These are phyloP conservation scores for Abrostola triplasia DNA, from an alignment of 2,888 invertebrate species.

Conservation along the genomic window DNA sequence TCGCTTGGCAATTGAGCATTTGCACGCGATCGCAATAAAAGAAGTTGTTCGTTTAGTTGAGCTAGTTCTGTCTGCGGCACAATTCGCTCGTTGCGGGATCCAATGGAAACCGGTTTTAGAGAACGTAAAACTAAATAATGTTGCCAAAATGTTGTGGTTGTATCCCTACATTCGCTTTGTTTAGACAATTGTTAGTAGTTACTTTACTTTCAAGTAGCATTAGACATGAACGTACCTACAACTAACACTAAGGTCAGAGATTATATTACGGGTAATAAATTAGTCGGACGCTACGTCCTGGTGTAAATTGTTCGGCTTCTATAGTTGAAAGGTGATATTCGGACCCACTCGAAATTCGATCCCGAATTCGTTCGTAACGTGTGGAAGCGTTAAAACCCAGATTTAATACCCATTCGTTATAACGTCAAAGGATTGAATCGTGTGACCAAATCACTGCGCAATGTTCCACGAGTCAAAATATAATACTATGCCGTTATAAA, in stretches of 20 bases:
- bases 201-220: slow-evolving; percentile 11
- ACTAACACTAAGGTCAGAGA: slow-evolving; percentile 35
- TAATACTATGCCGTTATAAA: slow-evolving; percentile 1
- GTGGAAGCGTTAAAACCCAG: slow-evolving; percentile 39
- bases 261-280: slow-evolving; percentile 48
- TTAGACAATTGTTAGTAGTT: background rate
- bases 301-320: slow-evolving; percentile 37
- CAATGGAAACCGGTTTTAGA: slow-evolving; percentile 37
- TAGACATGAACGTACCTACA: slow-evolving; percentile 27
- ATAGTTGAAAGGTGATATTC: slow-evolving; percentile 48
- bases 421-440: slow-evolving; percentile 37
- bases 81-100: slow-evolving; percentile 23
- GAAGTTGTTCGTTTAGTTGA: slow-evolving; percentile 50
- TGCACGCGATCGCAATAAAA: slow-evolving; percentile 55
- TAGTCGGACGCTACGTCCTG: slow-evolving; percentile 41
- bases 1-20: slow-evolving; percentile 46
- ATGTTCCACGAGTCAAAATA: slow-evolving; percentile 33
- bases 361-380: slow-evolving; percentile 39
- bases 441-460: slow-evolving; percentile 34
- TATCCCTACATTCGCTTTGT: background rate
- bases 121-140: slow-evolving; percentile 34
- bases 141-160: slow-evolving; percentile 10
- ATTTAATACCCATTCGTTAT: slow-evolving; percentile 45
- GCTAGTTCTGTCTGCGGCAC: slow-evolving; percentile 33
- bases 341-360: slow-evolving; percentile 28